Evolutionary conservation across 2,797 vertebrate genomes (phyloP), one percentile per base, ranked within the genome.

Genomic region (Scolopax bukidnonensis): DNA sequence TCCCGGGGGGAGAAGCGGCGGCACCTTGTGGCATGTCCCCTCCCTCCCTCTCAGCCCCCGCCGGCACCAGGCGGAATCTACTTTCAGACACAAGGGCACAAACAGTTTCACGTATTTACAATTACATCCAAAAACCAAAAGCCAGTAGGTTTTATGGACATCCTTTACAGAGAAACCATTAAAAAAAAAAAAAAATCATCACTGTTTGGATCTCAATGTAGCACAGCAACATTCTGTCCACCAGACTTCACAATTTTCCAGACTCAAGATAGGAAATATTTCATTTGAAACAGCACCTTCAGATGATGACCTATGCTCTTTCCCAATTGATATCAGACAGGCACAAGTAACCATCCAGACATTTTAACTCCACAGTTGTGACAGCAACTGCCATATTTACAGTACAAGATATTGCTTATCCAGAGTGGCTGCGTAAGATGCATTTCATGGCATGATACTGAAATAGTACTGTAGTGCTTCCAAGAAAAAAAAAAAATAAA

Each of bases 81-180:
- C 75, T 70, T 95, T 84, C 87, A 90, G 94, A 97, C 96, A 95
- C 89, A 87, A 75, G 67, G 80, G 96, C 84, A 94, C 38, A 18
- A 24, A 97, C 88, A 97, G 83, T 85, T 97, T 91, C 95, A 97
- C 93, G 32, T 98, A 98, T 98, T 98, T 98, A 98, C 98, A 98
- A 81, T 97, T 83, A 96, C 97, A 97, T 3, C 78, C 95, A 97
- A 97, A 97, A 97, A 86, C 93, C 97, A 95, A 97, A 97, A 98
- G n/a, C 84, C 96, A 78, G 7, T n/a, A 92, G 96, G 91, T 92
- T 95, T 96, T 87, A 77, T 64, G 95, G 83, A 92, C 87, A 93
- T 48, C 96, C 91, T 96, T 96, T 93, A 96, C 87, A 97, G 91
- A 97, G 85, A 81, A 96, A 89, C 78, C 36, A 36, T 36, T 36